Conservation (phyloP, 2,113 vertebrate species). For the Pomatostomus ruficeps region DNA sequence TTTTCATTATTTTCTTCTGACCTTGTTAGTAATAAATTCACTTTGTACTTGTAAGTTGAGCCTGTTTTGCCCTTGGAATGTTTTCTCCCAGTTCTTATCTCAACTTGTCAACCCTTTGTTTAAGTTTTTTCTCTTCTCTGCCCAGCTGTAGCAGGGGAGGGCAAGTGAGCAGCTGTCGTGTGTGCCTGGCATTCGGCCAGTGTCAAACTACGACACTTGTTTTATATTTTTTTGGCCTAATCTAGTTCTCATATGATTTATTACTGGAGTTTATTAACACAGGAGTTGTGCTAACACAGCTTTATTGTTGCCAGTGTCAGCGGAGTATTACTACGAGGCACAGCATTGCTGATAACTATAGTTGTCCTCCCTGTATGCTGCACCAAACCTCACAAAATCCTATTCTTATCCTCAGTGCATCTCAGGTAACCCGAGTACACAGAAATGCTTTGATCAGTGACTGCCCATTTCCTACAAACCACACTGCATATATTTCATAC, state of each 20-base stretch:
- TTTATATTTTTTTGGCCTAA: neutral
- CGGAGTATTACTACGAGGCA: neutral
- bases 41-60: neutral
- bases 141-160: neutral
- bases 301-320: neutral
- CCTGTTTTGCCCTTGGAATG: neutral
- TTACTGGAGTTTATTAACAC: neutral
- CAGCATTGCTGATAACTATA: neutral
- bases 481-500: neutral
- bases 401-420: neutral
- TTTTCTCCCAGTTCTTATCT: neutral
- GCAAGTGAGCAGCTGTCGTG: accelerated
- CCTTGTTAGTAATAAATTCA: neutral
- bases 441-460: neutral
- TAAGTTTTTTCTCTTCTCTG: neutral
- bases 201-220: neutral
- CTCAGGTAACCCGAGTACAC: neutral
- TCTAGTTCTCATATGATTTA: neutral
- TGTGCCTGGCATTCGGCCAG: neutral
- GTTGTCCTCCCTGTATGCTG: neutral
- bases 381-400: neutral
- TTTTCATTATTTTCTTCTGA: neutral
- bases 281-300: neutral
- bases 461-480: neutral
- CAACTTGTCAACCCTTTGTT: neutral